phyloP scores from a whole-genome alignment of 2,888 invertebrate species.

The Prosopocoilus inquinatus region DNA sequence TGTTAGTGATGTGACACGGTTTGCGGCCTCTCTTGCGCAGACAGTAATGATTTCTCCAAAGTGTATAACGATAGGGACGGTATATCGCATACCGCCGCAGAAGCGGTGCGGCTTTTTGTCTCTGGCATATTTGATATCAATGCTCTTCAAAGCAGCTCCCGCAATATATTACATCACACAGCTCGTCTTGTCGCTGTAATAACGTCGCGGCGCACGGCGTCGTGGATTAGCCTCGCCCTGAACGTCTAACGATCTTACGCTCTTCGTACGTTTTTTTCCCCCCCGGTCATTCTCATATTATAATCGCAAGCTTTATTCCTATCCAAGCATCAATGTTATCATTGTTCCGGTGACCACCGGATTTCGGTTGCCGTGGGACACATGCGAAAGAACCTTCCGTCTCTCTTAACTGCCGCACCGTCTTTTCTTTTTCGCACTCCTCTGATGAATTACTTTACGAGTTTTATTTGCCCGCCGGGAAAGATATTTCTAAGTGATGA shows the following conservation, averaged over 20 bases:
- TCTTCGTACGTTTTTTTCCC: neutral
- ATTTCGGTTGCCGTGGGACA: conserved; percentile 13
- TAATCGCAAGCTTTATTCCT: conserved; percentile 8
- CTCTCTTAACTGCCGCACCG: conserved; percentile 14
- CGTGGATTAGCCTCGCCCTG: neutral
- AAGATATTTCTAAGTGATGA: conserved; percentile 35
- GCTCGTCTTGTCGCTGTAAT: conserved; percentile 15
- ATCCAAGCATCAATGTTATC: conserved; percentile 12
- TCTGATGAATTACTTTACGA: conserved; percentile 36
- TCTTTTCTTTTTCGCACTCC: neutral
- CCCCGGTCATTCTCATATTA: conserved; percentile 1
- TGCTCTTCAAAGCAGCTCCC: conserved; percentile 15
- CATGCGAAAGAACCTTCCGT: conserved; percentile 18
- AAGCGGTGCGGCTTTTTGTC: conserved; percentile 13
- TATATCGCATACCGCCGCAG: conserved; percentile 7
- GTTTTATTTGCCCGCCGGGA: conserved; percentile 34
- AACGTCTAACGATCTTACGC: neutral
- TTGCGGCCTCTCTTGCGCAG: too few species aligned
- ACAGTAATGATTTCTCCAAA: too few species aligned
- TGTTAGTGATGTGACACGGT: too few species aligned
- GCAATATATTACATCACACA: conserved; percentile 10
- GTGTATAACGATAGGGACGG: conserved; percentile 1
- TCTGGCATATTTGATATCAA: conserved; percentile 16
- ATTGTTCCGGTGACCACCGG: conserved; percentile 9
- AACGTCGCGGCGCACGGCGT: conserved; percentile 4